A percentile compares a stretch with the other conserved stretches of the same genome.
Conservation (phyloP, 1,140 invertebrate species). For the Schlechtendalia chinensis region DNA sequence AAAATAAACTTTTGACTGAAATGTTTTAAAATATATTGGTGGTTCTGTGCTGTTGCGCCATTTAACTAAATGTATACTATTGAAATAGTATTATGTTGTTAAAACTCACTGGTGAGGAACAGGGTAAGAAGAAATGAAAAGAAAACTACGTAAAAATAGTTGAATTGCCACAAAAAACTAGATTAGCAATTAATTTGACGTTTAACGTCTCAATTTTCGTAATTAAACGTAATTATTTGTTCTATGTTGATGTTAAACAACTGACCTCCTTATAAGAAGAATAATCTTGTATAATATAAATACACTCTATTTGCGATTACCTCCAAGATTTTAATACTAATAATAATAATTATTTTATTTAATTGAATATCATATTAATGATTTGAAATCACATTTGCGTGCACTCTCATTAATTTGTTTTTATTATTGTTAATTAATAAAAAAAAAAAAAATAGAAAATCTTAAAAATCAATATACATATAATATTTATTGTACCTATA, state of each 20-base stretch:
- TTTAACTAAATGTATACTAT: background rate
- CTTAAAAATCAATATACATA: no score
- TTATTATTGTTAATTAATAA: no score
- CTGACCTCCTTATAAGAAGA: background rate
- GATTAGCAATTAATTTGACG: constrained; percentile 27
- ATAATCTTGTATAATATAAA: background rate
- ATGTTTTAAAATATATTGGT: no score
- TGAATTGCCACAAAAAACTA: background rate
- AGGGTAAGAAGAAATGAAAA: background rate
- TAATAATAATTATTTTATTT: background rate
- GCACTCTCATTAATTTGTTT: background rate
- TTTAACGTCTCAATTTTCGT: background rate
- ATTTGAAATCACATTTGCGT: background rate
- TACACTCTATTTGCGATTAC: no score
- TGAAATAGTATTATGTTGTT: background rate
- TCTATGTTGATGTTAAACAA: background rate
- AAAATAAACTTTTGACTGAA: no score
- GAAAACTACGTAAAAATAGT: background rate
- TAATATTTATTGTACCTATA: background rate
- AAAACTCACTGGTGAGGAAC: constrained; percentile 22
- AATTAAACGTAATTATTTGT: background rate
- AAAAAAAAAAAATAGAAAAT: no score
- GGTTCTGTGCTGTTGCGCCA: background rate
- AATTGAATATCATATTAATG: background rate
- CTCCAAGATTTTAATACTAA: background rate